Evolutionary conservation across 2,113 vertebrate genomes (phyloP), one percentile per base, ranked within the genome.

Genomic region (Todiramphus saurophagus): DNA sequence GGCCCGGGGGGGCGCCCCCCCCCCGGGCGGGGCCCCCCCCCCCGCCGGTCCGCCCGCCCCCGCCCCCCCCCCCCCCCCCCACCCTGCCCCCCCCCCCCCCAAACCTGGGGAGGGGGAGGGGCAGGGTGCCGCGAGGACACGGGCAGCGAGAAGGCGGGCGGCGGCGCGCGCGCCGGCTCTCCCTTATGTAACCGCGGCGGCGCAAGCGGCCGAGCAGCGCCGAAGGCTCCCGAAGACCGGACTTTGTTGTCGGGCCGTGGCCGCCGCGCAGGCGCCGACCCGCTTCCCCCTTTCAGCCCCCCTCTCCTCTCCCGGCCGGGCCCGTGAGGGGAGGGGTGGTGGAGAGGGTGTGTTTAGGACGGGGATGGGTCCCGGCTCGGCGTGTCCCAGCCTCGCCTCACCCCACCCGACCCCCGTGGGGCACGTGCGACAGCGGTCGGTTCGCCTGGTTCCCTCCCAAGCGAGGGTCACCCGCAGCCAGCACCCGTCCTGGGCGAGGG

Each of bases 51-150:
- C n/a, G n/a, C n/a, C n/a, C n/a, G n/a, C n/a, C 19, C 94, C 91
- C 94, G 89, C 90, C 63, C 60, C 58, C 83, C 37, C 63, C 84
- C 39, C 39, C 39, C 39, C 39, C 39, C 39, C 39, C 39, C 39
- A 37, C 68, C 56, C 64, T 39, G 64, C 89, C 79, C 64, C 63
- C 84, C 39, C 39, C 39, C 39, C 39, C 39, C 39, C 39, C 39
- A 8, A 37, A 64, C 56, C 64, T 39, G 51, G 81, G 24, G 33
- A 51, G 72, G 88, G 76, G 88, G 87, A 46, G 77, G 79, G 37
- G 67, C 87, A 69, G 83, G 96, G 94, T 94, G 90, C 89, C 35
- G 89, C 93, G 96, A 95, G 94, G 94, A 96, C 94, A 94, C 81
- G 58, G 83, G 59, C 50, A 16, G 30, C 5, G 64, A 37, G 92